Conservation (phyloP, 2,888 invertebrate species). For the Sylvicola cinctus region DNA sequence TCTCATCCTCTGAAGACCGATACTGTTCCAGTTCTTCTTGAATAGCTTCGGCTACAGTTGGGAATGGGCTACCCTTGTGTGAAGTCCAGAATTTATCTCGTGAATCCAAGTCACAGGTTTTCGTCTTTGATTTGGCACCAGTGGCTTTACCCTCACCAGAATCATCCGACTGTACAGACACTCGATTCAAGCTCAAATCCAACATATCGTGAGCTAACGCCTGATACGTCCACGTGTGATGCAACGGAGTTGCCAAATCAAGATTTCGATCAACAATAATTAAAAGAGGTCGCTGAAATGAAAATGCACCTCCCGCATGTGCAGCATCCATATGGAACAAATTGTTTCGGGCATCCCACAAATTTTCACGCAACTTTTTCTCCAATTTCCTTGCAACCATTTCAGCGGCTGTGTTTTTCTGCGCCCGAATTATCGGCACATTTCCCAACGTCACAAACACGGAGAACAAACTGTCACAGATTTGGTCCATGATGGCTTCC, state of each 20-base stretch:
- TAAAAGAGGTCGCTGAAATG: slow-evolving; percentile 83
- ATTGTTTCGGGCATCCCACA: slow-evolving; percentile 92
- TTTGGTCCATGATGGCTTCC: slow-evolving; percentile 78
- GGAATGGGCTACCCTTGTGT: slow-evolving; percentile 87
- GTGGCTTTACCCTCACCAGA: slow-evolving; percentile 24
- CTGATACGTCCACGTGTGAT: slow-evolving; percentile 99
- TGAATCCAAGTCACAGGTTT: slow-evolving; percentile 75
- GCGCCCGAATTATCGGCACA: slow-evolving; percentile 37
- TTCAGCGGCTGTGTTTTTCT: slow-evolving; percentile 92
- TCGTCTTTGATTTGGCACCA: slow-evolving; percentile 54
- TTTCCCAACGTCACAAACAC: slow-evolving; percentile 90
- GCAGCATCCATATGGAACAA: slow-evolving; percentile 75
- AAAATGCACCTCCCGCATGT: slow-evolving; percentile 47
- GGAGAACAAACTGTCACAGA: slow-evolving; percentile 93
- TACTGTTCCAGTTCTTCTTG: slow-evolving; percentile 96
- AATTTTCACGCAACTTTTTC: slow-evolving; percentile 88
- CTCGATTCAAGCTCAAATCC: slow-evolving; percentile 69
- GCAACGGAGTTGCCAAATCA: slow-evolving; percentile 93
- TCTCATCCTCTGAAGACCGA: slow-evolving; percentile 81
- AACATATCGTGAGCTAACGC: slow-evolving; percentile 92
- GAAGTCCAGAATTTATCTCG: slow-evolving; percentile 82
- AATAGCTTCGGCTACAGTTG: slow-evolving; percentile 92
- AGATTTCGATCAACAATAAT: slow-evolving; percentile 84
- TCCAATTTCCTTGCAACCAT: slow-evolving; percentile 95
- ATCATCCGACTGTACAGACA: slow-evolving; percentile 44